phyloP scores from a whole-genome alignment of 2,113 vertebrate genomes.

The Morphnarchus princeps region DNA sequence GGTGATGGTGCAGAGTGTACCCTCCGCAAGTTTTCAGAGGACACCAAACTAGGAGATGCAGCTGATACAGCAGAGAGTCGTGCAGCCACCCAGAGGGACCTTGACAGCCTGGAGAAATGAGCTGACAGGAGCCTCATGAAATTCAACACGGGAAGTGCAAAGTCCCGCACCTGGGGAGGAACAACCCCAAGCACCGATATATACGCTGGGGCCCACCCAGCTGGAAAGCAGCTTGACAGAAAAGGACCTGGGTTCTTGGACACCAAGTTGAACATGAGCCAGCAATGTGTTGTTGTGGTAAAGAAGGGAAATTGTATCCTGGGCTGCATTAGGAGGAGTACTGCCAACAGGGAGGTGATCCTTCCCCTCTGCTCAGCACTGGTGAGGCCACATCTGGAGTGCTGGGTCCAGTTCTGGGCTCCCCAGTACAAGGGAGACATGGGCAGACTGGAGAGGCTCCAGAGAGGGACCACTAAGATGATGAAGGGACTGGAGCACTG shows the following conservation, averaged over 20 bases:
- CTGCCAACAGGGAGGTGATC: neutral
- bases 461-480: neutral
- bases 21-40: neutral
- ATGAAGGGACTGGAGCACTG: neutral
- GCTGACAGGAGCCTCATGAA: neutral
- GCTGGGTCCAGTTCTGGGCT: neutral
- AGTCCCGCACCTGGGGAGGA: neutral
- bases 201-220: neutral
- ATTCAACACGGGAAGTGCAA: neutral
- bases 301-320: too few species aligned
- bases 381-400: neutral
- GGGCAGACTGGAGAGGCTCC: neutral
- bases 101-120: neutral
- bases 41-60: neutral
- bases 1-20: neutral
- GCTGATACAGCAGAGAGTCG: neutral
- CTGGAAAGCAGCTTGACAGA: neutral
- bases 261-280: neutral
- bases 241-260: neutral
- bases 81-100: neutral
- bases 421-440: neutral
- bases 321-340: neutral
- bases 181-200: neutral
- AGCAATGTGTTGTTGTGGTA: neutral
- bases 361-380: neutral